Evolutionary conservation across 2,797 vertebrate species (phyloP), one percentile per base, ranked within the genome.

Genomic region (Pangasius macronema): DNA sequence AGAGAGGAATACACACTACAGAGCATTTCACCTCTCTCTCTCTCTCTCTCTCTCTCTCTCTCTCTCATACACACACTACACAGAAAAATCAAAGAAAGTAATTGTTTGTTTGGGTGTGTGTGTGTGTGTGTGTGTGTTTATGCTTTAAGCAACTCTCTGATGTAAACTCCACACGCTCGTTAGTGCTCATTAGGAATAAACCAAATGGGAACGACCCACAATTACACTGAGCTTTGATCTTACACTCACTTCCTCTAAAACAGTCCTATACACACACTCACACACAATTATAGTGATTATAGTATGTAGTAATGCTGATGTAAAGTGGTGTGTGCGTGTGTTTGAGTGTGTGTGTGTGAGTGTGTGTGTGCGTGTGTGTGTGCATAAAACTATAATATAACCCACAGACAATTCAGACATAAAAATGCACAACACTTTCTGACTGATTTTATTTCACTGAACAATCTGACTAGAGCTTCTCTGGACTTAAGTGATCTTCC

Each of bases 181-280:
- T 88, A 88, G 73, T 57, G 73, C 90, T 85, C 87, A 85, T 88
- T 83, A 90, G 22, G 84, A 86, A 87, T 82, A 87, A 87, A 87
- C 85, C 24, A 70, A 88, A 84, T 53, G 81, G 77, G 59, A 70
- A 72, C 72, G 59, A 63, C 55, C 57, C 87, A 85, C 51, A 84
- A 91, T 90, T 86, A 88, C 86, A 55, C 84, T 85, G 55, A 22
- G 51, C 91, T 91, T 90, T 91, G 87, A 90, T 82, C 59, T 82
- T 8, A n/a, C 79, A 82, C 36, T 63, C 59, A 65, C 61, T 65
- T 65, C 59, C 80, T 65, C 53, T 80, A 80, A 59, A 77, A 55
- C 51, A 79, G 18, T 22, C 20, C 51, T 36, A n/a, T 4, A 63
- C 13, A 63, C 80, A 65, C 80, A 49, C 57, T 27, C 55, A 27